Base-by-base conservation (phyloP, 2,797 vertebrate genomes). In the Sebastiscus albofasciatus region DNA sequence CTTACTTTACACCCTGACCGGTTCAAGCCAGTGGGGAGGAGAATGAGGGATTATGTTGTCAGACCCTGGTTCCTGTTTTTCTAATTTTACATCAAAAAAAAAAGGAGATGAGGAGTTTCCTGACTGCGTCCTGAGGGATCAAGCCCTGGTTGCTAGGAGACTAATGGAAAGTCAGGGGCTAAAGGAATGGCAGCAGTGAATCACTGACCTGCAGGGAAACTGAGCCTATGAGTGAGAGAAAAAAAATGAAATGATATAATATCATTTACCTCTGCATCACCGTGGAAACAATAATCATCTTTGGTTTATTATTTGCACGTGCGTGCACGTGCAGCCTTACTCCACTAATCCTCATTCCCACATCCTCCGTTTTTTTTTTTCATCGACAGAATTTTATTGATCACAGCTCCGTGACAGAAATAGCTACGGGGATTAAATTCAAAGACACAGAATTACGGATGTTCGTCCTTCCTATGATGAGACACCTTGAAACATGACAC, bases 111-210 rank as follows among this genome's bases (percentile, higher is more conserved):
- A 84, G 84, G 81, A 79, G 84, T 89, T 91, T 92, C 87, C 84
- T 87, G 83, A 75, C 67, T 60, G 26, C 31, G 12, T 90, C 87
- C 83, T 76, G 26, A 60, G 78, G 78, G 87, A 91, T 88, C 67
- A 77, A 84, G 64, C 75, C 55, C 46, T 16, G 42, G 92, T 93
- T 93, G 92, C 91, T 89, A 90, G 77, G 92, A 90, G 73, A 91
- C 88, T 88, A 90, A 92, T 92, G 89, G 84, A 91, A 90, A 92
- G 68, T 74, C 75, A 69, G 67, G 61, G 71, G 86, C 84, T 82
- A 59, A 52, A 91, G 80, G 84, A 89, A 91, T 86, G 87, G 71
- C 68, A 73, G 72, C 69, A 78, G 60, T 90, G 90, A 93, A 83
- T 93, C 90, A 94, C 72, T 72, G 42, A 76, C 77, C 39, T 67